phyloP scores from a whole-genome alignment of 2,888 invertebrate genomes.

The Cheilosia vulpina region DNA sequence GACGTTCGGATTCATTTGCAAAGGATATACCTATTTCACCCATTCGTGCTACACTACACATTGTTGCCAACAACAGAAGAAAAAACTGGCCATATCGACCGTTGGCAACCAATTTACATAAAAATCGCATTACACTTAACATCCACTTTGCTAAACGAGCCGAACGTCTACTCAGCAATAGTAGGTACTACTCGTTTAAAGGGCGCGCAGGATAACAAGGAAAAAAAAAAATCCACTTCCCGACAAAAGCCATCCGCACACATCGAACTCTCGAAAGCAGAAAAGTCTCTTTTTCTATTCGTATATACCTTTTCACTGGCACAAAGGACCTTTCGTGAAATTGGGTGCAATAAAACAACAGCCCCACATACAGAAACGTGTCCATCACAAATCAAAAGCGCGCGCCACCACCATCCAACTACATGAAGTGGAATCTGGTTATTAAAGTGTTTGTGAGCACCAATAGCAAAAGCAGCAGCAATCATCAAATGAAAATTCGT shows the following conservation, averaged over 20 bases:
- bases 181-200: slow-evolving; percentile 37
- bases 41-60: slow-evolving; percentile 20
- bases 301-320: slow-evolving; percentile 22
- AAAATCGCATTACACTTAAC: slow-evolving; percentile 84
- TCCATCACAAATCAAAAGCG: slow-evolving; percentile 72
- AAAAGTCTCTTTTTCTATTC: slow-evolving; percentile 1
- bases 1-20: slow-evolving; percentile 34
- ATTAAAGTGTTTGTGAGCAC: slow-evolving; percentile 68
- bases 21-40: background rate
- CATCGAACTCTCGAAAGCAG: background rate
- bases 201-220: background rate
- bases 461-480: slow-evolving; percentile 44
- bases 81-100: slow-evolving; percentile 69
- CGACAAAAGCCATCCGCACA: slow-evolving; percentile 4
- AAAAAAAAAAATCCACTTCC: background rate
- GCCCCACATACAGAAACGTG: background rate
- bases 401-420: slow-evolving; percentile 48
- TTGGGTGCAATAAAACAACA: slow-evolving; percentile 68
- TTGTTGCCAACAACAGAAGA: slow-evolving; percentile 47
- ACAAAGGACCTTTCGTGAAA: slow-evolving; percentile 65
- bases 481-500: slow-evolving; percentile 70
- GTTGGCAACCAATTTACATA: slow-evolving; percentile 81
- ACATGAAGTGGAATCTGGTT: slow-evolving; percentile 61
- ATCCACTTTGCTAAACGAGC: slow-evolving; percentile 84
- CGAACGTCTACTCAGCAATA: slow-evolving; percentile 74